A percentile compares a stretch with the other conserved stretches of the same genome.
Evolutionary conservation across 2,797 vertebrate species (phyloP).

Genomic region (Enteromius fasciolatus): DNA sequence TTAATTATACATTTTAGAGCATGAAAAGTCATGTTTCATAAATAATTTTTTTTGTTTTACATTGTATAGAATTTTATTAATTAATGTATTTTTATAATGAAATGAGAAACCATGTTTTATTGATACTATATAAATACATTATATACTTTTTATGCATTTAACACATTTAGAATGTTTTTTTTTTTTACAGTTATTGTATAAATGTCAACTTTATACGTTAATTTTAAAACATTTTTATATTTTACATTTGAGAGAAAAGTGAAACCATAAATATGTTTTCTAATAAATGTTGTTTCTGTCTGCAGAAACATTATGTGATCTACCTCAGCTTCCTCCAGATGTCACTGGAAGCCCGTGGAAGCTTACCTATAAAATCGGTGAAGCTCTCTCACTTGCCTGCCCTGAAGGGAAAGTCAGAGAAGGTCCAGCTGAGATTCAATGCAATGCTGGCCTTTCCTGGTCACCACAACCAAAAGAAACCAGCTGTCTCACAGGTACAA

Average conservation of each 20-base stretch:
- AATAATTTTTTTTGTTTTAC: background rate
- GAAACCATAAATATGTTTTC: background rate
- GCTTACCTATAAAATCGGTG: constrained; percentile 80
- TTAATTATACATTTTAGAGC: background rate
- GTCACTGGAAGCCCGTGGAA: constrained; percentile 76
- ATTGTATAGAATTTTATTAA: background rate
- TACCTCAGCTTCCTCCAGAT: constrained; percentile 69
- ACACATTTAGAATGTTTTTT: background rate
- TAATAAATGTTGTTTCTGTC: constrained; percentile 34
- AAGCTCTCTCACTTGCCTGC: constrained; percentile 83
- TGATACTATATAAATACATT: background rate
- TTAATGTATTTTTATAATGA: background rate
- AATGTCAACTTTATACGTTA: background rate
- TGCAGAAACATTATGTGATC: constrained; percentile 78
- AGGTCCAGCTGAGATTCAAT: constrained; percentile 73
- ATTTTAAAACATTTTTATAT: background rate
- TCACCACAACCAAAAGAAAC: constrained; percentile 75
- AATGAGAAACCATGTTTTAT: background rate
- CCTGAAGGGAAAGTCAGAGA: constrained; percentile 66
- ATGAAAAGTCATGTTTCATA: background rate
- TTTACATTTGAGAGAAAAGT: background rate
- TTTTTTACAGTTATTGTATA: no score
- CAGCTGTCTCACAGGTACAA: constrained; percentile 80
- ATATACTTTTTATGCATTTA: background rate
- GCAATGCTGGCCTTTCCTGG: constrained; percentile 89